Evolutionary conservation across 2,888 invertebrate genomes (phyloP).

Genomic region (Nymphalis polychloros): DNA sequence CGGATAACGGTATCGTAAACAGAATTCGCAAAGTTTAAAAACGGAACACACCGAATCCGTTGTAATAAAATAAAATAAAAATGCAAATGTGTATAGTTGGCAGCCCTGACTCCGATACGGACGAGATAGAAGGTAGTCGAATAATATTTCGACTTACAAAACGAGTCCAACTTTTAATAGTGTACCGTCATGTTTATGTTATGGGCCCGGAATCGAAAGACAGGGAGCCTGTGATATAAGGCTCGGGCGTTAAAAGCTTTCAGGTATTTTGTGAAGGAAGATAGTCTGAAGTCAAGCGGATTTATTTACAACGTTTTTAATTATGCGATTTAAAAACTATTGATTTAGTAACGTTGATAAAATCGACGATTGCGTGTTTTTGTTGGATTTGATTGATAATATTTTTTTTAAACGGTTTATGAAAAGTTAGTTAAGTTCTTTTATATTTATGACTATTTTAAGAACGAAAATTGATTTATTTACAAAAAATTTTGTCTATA

Average conservation of each 20-base stretch:
- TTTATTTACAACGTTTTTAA: neutral
- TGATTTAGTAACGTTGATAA: no score
- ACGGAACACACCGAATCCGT: constrained; percentile 45
- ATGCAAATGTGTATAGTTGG: constrained; percentile 63
- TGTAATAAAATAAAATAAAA: constrained; percentile 67
- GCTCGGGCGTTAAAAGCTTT: constrained; percentile 45
- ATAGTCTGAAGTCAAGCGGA: constrained; percentile 13
- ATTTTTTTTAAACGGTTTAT: no score
- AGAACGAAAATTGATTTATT: no score
- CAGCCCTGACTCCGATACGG: constrained; percentile 65
- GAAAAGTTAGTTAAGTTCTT: no score
- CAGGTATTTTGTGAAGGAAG: constrained; percentile 29
- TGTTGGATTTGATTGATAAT: neutral
- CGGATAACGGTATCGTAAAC: constrained; percentile 50
- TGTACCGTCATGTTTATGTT: constrained; percentile 79
- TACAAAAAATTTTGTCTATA: no score
- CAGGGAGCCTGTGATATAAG: constrained; percentile 45
- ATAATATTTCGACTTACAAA: constrained; percentile 81
- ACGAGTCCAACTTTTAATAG: constrained; percentile 82
- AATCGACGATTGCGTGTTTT: neutral
- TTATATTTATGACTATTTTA: no score
- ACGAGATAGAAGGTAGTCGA: constrained; percentile 75
- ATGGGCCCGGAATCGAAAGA: constrained; percentile 62
- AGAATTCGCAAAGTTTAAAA: constrained; percentile 45
- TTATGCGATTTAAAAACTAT: neutral